Percentiles rank a stretch among this genome's conserved stretches.
Conservation (phyloP, 2,888 invertebrate species). For the Yponomeuta cagnagella region DNA sequence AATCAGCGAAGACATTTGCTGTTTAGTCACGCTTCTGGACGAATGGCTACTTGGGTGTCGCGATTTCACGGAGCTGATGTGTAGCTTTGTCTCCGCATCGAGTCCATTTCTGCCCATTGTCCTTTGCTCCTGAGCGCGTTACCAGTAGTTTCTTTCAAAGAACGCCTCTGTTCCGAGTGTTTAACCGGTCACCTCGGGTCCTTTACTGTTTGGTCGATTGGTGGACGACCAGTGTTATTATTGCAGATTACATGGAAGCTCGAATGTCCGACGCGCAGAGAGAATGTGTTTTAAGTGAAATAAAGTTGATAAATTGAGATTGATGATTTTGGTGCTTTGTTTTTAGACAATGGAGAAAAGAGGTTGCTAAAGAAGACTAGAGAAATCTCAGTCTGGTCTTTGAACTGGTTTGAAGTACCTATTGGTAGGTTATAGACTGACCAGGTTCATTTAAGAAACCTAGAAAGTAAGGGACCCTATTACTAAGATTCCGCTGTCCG, state of each 20-base stretch:
- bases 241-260: slow-evolving; percentile 11
- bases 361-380: too few species aligned
- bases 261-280: slow-evolving; percentile 34
- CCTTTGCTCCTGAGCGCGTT: slow-evolving; percentile 25
- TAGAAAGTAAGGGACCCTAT: too few species aligned
- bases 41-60: slow-evolving; percentile 52
- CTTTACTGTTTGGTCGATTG: neutral
- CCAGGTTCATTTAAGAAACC: too few species aligned
- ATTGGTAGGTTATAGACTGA: too few species aligned
- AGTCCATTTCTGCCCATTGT: slow-evolving; percentile 43
- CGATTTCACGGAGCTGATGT: slow-evolving; percentile 54
- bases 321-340: slow-evolving; percentile 22
- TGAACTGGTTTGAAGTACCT: too few species aligned
- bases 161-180: neutral
- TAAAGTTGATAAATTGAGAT: slow-evolving; percentile 21
- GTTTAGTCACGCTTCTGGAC: slow-evolving; percentile 38
- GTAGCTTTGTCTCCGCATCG: slow-evolving; percentile 33
- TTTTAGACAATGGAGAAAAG: neutral
- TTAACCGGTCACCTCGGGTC: neutral
- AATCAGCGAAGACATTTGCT: slow-evolving; percentile 29
- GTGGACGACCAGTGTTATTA: neutral
- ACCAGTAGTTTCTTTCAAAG: slow-evolving; percentile 17
- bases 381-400: too few species aligned
- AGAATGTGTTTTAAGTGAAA: slow-evolving; percentile 27
- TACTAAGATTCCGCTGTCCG: too few species aligned